Evolutionary conservation across 1,140 invertebrate genomes (phyloP), one percentile per base, ranked within the genome.

Genomic region (Chelonus insularis): DNA sequence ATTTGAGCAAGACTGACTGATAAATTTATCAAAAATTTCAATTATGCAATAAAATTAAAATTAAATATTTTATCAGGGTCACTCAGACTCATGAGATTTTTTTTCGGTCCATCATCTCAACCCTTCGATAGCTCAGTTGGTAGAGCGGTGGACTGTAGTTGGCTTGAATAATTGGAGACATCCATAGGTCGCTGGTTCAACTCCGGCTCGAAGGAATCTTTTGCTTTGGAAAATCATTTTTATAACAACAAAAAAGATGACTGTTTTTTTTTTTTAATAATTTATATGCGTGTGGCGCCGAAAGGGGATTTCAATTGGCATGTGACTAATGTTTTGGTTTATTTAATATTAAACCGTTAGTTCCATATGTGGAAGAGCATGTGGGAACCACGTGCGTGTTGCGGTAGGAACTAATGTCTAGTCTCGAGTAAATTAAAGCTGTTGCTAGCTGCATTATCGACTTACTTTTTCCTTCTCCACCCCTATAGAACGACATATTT

Each of bases 141-240:
- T 79, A 80, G 78, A 80, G 78, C 78, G 78, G 77, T 78, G 78
- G 78, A 80, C 78, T 80, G 78, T 80, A 80, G 78, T 71, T 67
- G 68, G 73, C 45, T 37, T 9, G 6, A n/a, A 1, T 16, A 36
- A 0, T n/a, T 29, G 29, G 68, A 72, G 78, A 71, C 16, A 86
- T 86, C 84, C 83, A 86, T 85, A 85, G 84, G 84, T 86, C 86
- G 84, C 86, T 87, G 86, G 86, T 86, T 86, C 82, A 84, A 85
- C 85, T 84, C 84, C 85, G 85, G 85, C 83, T 86, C 85, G 85
- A 86, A 85, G 85, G 86, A 86, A 71, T 67, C 79, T 81, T 79
- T 69, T 71, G n/a, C n/a, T n/a, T n/a, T n/a, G n/a, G n/a, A n/a
- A n/a, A n/a, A n/a, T n/a, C n/a, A n/a, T n/a, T n/a, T n/a, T n/a